Evolutionary conservation across 92 coral and sea anemone species (phyloP).

Genomic region (Palythoa caribaeorum): DNA sequence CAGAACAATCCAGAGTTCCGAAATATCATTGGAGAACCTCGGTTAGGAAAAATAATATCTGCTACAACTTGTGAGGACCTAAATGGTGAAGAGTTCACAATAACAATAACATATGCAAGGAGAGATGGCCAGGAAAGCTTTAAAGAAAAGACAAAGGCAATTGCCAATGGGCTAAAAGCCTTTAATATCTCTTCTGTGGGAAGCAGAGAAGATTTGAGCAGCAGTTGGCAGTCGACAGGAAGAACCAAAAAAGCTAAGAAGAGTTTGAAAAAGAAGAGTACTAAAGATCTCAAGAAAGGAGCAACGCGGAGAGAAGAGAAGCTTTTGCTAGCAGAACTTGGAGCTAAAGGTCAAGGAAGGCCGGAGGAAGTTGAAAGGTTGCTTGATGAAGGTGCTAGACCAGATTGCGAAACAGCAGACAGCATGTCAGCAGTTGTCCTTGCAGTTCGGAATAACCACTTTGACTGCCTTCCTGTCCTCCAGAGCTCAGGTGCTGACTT

Average conservation of each 20-base stretch:
- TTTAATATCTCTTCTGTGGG: slow-evolving; percentile 45
- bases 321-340: slow-evolving; percentile 84
- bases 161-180: slow-evolving; percentile 76
- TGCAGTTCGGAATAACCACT: slow-evolving; percentile 83
- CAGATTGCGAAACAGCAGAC: slow-evolving; percentile 80
- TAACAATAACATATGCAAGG: slow-evolving; percentile 91
- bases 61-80: slow-evolving; percentile 96
- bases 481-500: slow-evolving; percentile 90
- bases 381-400: slow-evolving; percentile 87
- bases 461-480: slow-evolving; percentile 81
- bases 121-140: slow-evolving; percentile 82
- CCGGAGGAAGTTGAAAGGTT: slow-evolving; percentile 91
- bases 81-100: slow-evolving; percentile 90
- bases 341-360: slow-evolving; percentile 92
- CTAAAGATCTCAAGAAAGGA: slow-evolving; percentile 63
- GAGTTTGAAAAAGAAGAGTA: slow-evolving; percentile 51
- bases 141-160: slow-evolving; percentile 79
- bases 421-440: slow-evolving; percentile 76
- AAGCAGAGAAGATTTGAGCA: slow-evolving; percentile 70
- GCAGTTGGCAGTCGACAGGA: slow-evolving; percentile 57
- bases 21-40: slow-evolving; percentile 92
- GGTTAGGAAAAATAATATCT: slow-evolving; percentile 92
- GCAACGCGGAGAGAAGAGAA: slow-evolving; percentile 75
- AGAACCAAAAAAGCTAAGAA: slow-evolving; percentile 71
- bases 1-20: slow-evolving; percentile 98